Evolutionary conservation across 2,888 invertebrate genomes (phyloP), one percentile per base, ranked within the genome.

Genomic region (Quadroppia sp.): DNA sequence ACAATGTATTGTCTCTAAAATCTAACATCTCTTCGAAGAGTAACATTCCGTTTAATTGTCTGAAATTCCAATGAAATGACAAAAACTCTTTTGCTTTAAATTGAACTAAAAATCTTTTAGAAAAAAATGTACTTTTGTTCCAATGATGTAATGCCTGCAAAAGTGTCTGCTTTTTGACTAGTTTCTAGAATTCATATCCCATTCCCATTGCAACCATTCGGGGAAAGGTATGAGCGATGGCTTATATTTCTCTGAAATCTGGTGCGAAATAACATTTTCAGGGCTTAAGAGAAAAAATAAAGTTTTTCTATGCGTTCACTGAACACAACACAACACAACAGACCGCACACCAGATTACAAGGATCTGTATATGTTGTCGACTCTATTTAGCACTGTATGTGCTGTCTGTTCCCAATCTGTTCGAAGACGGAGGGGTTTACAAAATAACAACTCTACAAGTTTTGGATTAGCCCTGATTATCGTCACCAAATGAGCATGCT

Each of bases 211-310:
- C 20, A 36, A 64, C 61, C 20, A 32, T 36, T 64, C 61, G 61
- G 61, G 61, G 61, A 64, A 64, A 36, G 11, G 36, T 30, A 20
- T 59, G 9, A 32, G 45, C 2, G 17, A 11, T 36, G 17, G 56
- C 36, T 64, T n/a, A 64, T 13, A 64, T 28, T 64, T 36, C 36
- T 30, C 61, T 64, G 61, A 64, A 36, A 30, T 64, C 30, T 64
- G 23, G 61, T 64, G 11, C 20, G 2, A 56, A 30, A 15, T 11
- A n/a, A n/a, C 23, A 11, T n/a, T 20, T 15, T 53, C 15, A 64
- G 61, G 61, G 61, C 20, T 64, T 36, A 64, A 7, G 3, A 20
- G 6, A 59, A 28, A 1, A 11, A 30, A 32, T n/a, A 64, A 11
- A 36, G 61, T 36, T 59, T 56, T 59, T 1, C 32, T 9, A 20